Percentiles rank a stretch among this genome's conserved stretches.
Evolutionary conservation across 2,113 vertebrate genomes (phyloP).

Genomic region (Asarcornis scutulata): DNA sequence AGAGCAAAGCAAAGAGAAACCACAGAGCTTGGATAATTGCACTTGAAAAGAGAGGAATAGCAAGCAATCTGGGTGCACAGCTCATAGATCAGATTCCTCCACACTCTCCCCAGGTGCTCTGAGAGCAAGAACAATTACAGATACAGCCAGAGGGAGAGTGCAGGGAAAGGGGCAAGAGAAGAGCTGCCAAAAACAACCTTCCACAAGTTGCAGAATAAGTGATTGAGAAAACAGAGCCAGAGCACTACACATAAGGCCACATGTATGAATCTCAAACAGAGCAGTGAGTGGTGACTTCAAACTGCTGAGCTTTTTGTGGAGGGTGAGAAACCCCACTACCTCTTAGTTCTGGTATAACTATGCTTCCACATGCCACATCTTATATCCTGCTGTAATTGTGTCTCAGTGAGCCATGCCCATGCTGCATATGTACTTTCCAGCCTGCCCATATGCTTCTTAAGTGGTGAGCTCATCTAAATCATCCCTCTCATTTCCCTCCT

Average conservation of each 20-base stretch:
- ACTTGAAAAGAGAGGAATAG: not conserved
- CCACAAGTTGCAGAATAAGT: not conserved
- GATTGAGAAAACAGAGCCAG: conserved; percentile 52
- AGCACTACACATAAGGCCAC: not conserved
- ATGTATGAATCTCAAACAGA: not conserved
- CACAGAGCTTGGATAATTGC: not conserved
- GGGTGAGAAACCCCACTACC: not conserved
- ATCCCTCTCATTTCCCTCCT: conserved; percentile 66
- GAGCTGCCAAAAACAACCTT: conserved; percentile 48
- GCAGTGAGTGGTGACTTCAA: not conserved
- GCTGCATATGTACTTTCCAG: conserved; percentile 36
- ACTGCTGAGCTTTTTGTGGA: not conserved
- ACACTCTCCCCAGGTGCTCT: not conserved
- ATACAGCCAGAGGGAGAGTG: not conserved
- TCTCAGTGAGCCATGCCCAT: not conserved
- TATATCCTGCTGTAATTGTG: conserved; percentile 36
- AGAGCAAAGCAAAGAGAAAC: not conserved
- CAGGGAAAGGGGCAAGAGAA: not conserved
- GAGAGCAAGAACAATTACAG: conserved; percentile 5
- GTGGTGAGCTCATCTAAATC: conserved; percentile 66
- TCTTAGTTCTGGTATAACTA: conserved; percentile 16
- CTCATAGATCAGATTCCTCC: not conserved
- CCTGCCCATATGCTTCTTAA: conserved; percentile 60
- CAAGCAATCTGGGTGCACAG: not conserved
- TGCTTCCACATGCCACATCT: conserved; percentile 55